Base-by-base conservation (phyloP, 1,140 invertebrate genomes). In the Nasonia giraulti region DNA sequence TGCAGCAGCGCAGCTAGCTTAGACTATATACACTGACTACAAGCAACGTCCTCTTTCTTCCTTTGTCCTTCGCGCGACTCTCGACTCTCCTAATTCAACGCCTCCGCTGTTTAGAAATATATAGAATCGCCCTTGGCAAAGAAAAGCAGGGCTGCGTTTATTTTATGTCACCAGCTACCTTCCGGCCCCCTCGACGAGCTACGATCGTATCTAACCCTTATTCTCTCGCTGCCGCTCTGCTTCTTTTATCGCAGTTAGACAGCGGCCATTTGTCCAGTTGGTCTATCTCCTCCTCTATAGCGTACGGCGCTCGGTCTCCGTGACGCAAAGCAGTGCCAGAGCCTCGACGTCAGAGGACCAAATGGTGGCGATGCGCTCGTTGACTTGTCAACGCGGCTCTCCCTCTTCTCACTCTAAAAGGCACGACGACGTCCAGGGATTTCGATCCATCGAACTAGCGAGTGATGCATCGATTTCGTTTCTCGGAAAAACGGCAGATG, bases 381-480 rank as follows among this genome's bases (percentile, higher is more conserved):
- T 77, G 62, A 77, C 89, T 88, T 89, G 88, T 89, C 88, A 87
- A 87, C 80, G 33, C 55, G 27, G 79, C 87, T 88, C 87, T 88
- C 88, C 85, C 23, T 82, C 44, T 69, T 27, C 27, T 27, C 27
- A 27, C 75, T 73, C 44, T 62, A 66, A n/a, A 66, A 37, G 20
- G 40, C 6, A 44, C 40, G 8, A 44, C 40, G 8, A 44, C 6
- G 40, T 44, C 40, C 40, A 8, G 6, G 7, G 10, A 44, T 44
- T 8, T 44, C 40, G 40, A 44, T 44, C 1, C 40, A 44, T 44
- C 40, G 40, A 44, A 44, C 40, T 44, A 8, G 6, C 40, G 7
- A 40, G 40, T 40, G 40, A 40, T 40, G 40, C 40, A 44, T 44
- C 40, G 40, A 44, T 44, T 44, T 44, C 5, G 40, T 44, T 10